Evolutionary conservation across 2,113 vertebrate species (phyloP), one percentile per base, ranked within the genome.

Genomic region (Microtus montanus): DNA sequence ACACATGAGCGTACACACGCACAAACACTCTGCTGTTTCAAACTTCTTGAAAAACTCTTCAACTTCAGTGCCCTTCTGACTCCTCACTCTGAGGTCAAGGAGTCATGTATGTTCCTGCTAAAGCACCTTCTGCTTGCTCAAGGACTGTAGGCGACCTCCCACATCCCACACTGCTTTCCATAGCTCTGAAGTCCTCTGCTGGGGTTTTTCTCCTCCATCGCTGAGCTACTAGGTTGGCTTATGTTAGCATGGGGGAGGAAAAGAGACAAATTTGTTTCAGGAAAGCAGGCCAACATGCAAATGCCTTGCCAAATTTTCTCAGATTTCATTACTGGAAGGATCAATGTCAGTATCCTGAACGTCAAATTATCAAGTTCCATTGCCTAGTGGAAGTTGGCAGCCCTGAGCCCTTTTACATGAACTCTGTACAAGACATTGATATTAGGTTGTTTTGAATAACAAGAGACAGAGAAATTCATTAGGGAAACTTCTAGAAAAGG

Each of bases 281-380:
- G 47, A 94, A 75, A 84, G n/a, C 35, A 61, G 3, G 83, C 41
- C 78, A 92, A 35, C 73, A 7, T 93, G 52, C 47, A 86, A 78
- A 82, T 38, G 52, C 30, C 85, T 52, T 93, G n/a, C 71, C 63
- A 38, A 11, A 49, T 54, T 80, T 90, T 80, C 71, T 92, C 80
- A 90, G 33, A 94, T 94, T 89, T 97, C 33, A 71, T 52, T 95
- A 83, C 47, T 89, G 49, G 71, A 89, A 90, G 35, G 64, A 87
- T 94, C 75, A n/a, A 26, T 90, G 93, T 89, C 83, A 94, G 74
- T 87, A 47, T 87, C 61, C 74, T 52, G 28, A 95, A 87, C 41
- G 87, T 85, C 63, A 89, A 89, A 77, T 63, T 80, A 95, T 91
- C 79, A 75, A 87, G 64, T 94, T 75, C 80, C 44, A 35, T 84